Conservation (phyloP, 2,113 vertebrate species). For the Rhabdomys dilectus region DNA sequence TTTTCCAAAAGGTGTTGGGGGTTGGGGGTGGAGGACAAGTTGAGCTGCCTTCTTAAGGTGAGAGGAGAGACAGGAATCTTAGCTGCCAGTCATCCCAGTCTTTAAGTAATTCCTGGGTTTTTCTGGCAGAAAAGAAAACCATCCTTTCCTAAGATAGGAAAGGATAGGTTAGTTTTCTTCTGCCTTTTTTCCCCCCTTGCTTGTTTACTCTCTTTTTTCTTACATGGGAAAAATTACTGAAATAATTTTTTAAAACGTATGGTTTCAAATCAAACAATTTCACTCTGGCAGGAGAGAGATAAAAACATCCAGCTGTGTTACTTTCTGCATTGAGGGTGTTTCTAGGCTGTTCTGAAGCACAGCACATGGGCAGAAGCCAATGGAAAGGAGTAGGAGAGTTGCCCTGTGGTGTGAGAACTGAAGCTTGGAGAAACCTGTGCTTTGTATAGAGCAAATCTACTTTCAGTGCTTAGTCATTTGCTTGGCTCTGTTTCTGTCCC, state of each 20-base stretch:
- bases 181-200: background rate
- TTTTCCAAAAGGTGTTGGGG: background rate
- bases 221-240: conserved; percentile 3
- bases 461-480: background rate
- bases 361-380: background rate
- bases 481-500: background rate
- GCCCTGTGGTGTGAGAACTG: background rate
- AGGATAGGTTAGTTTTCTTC: background rate
- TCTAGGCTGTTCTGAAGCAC: background rate
- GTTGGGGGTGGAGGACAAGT: background rate
- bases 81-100: background rate
- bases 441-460: background rate
- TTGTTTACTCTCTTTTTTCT: background rate
- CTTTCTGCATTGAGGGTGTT: background rate
- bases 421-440: background rate
- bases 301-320: background rate
- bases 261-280: conserved; percentile 49
- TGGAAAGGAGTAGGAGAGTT: background rate
- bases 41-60: background rate
- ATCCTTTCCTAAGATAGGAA: conserved; percentile 49
- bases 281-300: background rate
- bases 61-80: background rate
- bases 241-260: conserved; percentile 23
- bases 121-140: conserved; percentile 19
- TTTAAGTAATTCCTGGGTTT: conserved; percentile 40